Evolutionary conservation across 1,140 invertebrate genomes (phyloP), one percentile per base, ranked within the genome.

Genomic region (Pachypeltis micranthus): DNA sequence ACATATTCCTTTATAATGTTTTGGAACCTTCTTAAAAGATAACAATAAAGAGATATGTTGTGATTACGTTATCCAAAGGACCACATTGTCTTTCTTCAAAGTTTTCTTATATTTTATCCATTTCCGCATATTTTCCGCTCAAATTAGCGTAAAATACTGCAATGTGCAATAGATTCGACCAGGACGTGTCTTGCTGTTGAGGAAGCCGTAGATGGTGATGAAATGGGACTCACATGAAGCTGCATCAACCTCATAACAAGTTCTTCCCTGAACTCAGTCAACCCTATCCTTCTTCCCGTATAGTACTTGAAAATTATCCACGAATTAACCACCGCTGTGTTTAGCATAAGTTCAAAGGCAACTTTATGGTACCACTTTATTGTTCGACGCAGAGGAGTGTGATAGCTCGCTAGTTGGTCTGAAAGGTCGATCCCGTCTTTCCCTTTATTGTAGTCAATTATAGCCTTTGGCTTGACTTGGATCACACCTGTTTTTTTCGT

Each of bases 351-450:
- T 69, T 75, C 70, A 60, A 74, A 69, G 59, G 67, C 72, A 60
- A 75, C 69, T 68, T 75, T 75, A 68, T 65, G 70, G 69, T 74
- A 73, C 73, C 69, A 75, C 67, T 72, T 71, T 60, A 73, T 66
- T 44, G 72, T 69, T 67, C 70, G 74, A 62, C 72, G 63, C 58
- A 75, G 67, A 65, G 71, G 69, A 59, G 70, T 70, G 59, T 70
- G 70, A 67, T 76, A 76, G 25, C 71, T 67, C 63, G 67, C 68
- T 69, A 75, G 73, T 69, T 76, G 73, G 61, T 76, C 73, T 65
- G 71, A 72, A 67, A 73, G 65, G 61, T 76, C 72, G 61, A 75
- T 70, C 65, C 69, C 72, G 65, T 70, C 61, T 70, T 76, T 75
- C 55, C 57, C 67, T 59, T 66, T 68, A 66, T 74, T 75, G 39